Evolutionary conservation across 1,140 invertebrate species (phyloP).

Genomic region (Pachypsylla venusta): DNA sequence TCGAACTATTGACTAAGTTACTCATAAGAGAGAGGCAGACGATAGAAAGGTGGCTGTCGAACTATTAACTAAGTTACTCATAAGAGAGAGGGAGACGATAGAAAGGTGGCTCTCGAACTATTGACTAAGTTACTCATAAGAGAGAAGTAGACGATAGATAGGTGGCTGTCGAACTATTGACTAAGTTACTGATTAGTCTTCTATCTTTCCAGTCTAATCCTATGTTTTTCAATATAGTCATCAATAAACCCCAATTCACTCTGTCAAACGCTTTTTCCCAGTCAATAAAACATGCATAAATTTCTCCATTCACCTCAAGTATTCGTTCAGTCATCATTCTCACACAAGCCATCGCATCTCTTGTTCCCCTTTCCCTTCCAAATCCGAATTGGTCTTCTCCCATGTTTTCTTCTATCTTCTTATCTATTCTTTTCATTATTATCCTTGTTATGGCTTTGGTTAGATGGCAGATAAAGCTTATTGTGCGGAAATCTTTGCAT

Average conservation of each 20-base stretch:
- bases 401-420: slow-evolving; percentile 6
- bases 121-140: too few species aligned
- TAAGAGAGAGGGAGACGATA: too few species aligned
- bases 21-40: too few species aligned
- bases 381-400: slow-evolving; percentile 11
- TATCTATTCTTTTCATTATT: slow-evolving; percentile 12
- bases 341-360: slow-evolving; percentile 12
- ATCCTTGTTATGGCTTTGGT: slow-evolving; percentile 15
- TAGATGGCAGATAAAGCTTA: slow-evolving; percentile 10
- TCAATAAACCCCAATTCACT: slow-evolving; percentile 9
- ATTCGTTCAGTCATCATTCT: slow-evolving; percentile 11
- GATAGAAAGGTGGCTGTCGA: too few species aligned
- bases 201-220: slow-evolving; percentile 7
- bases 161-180: too few species aligned
- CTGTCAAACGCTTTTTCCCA: slow-evolving; percentile 14
- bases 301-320: not conserved
- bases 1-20: too few species aligned
- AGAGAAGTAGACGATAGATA: too few species aligned
- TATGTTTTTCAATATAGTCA: slow-evolving; percentile 6
- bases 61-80: too few species aligned
- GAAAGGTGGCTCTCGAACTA: too few species aligned
- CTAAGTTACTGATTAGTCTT: too few species aligned
- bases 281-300: slow-evolving; percentile 12
- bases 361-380: not conserved
- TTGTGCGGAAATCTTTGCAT: slow-evolving; percentile 12